phyloP scores from a whole-genome alignment of 2,797 vertebrate species.

The Sebastes taczanowskii region DNA sequence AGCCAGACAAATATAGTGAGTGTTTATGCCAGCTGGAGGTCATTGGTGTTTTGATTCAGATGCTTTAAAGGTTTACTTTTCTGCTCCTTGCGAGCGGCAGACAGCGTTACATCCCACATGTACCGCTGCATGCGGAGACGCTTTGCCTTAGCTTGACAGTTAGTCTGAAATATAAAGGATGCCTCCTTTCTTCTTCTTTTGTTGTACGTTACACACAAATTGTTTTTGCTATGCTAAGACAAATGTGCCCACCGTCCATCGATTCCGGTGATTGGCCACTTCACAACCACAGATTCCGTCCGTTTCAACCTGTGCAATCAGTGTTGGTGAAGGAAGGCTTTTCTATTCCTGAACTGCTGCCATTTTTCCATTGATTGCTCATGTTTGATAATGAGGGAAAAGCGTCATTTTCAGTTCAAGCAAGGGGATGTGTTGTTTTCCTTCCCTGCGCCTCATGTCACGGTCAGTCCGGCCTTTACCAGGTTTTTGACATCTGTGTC shows the following conservation, averaged over 20 bases:
- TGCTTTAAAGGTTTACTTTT: slow-evolving; percentile 49
- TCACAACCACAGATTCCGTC: slow-evolving; percentile 72
- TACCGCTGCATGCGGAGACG: slow-evolving; percentile 11
- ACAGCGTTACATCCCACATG: slow-evolving; percentile 47
- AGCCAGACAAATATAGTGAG: slow-evolving; percentile 40
- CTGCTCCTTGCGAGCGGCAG: slow-evolving; percentile 28
- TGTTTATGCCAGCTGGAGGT: slow-evolving; percentile 64
- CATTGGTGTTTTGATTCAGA: slow-evolving; percentile 49
- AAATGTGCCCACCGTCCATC: slow-evolving; percentile 53
- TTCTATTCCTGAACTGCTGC: slow-evolving; percentile 66
- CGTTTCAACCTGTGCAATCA: slow-evolving; percentile 74
- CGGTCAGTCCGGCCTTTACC: slow-evolving; percentile 38
- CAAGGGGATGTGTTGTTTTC: slow-evolving; percentile 51
- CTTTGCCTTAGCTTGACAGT: slow-evolving; percentile 20
- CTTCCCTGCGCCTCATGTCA: slow-evolving; percentile 59
- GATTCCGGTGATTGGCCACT: slow-evolving; percentile 76
- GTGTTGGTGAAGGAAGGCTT: slow-evolving; percentile 36
- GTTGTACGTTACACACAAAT: slow-evolving; percentile 10
- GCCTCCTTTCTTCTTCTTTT: neutral
- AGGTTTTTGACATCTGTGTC: slow-evolving; percentile 67
- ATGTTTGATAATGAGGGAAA: slow-evolving; percentile 67
- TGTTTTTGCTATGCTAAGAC: slow-evolving; percentile 38
- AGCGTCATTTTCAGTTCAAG: slow-evolving; percentile 48
- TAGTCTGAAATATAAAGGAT: neutral
- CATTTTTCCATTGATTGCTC: slow-evolving; percentile 74